Base-by-base conservation (phyloP, 2,113 vertebrate species). In the Oplegnathus fasciatus region DNA sequence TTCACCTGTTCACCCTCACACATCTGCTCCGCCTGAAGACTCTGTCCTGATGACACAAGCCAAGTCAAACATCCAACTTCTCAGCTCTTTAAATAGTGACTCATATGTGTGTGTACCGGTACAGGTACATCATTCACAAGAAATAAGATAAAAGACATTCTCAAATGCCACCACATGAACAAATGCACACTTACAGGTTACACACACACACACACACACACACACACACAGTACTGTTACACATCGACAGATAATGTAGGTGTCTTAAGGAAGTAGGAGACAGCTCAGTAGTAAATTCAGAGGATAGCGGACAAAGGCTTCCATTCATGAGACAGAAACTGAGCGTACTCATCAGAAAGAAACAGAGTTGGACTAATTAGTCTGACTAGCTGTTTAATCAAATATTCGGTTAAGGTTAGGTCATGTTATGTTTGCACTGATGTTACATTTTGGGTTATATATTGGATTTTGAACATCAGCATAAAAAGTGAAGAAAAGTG, bases 291-390 rank as follows among this genome's bases (percentile, higher is more conserved):
- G 65, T 83, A 76, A 84, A 82, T 79, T 73, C 9, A 84, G 69
- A 42, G 65, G 52, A 70, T 32, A n/a, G 57, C 37, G 65, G 73
- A 94, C 92, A 94, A 94, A 91, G 87, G 71, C 65, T 40, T 85
- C 69, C 77, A 94, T 95, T 94, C 91, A 93, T 87, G 58, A 81
- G 70, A 80, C 74, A 74, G 72, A 76, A 62, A 68, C 86, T 72
- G 61, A 26, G 73, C 81, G 71, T 13, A 57, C 30, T 70, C 74
- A 66, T 88, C 72, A 78, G 86, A 62, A 76, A 20, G 69, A 69
- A 78, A 85, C 73, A 65, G 55, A 71, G 26, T 32, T 2, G 0
- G 5, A 61, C 22, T 66, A 75, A 84, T 86, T 78, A 68, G 24
- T 24, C 64, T 4, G 28, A 76, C 18, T 42, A 11, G 61, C 9